A percentile compares a stretch with the other conserved stretches of the same genome.
Evolutionary conservation across 2,797 vertebrate genomes (phyloP).

Genomic region (Enteromius unitaeniatus): DNA sequence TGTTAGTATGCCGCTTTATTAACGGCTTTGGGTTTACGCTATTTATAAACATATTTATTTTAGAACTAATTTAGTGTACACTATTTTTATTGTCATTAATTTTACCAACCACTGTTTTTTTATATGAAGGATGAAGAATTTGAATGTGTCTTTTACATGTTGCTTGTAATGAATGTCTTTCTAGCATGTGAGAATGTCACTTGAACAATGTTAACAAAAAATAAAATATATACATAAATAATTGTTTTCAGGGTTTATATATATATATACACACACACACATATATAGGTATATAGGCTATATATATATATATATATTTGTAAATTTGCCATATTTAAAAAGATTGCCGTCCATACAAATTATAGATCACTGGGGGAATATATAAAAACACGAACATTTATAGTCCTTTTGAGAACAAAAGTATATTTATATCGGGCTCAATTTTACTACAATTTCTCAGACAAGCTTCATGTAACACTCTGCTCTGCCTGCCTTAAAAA

Average conservation of each 20-base stretch:
- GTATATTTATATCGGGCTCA: background rate
- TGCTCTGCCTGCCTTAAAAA: background rate
- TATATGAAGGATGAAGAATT: background rate
- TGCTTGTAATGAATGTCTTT: slow-evolving; percentile 7
- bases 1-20: background rate
- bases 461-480: background rate
- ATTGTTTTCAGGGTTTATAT: too few species aligned
- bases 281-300: too few species aligned
- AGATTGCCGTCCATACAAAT: background rate
- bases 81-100: background rate
- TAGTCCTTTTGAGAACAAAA: background rate
- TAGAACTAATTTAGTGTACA: background rate
- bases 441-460: background rate
- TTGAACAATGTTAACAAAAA: background rate
- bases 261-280: too few species aligned
- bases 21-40: background rate
- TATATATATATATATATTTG: too few species aligned
- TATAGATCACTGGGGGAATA: too few species aligned
- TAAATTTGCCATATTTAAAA: background rate
- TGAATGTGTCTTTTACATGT: background rate
- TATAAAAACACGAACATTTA: background rate
- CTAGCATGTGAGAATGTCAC: background rate
- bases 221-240: too few species aligned
- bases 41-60: background rate
- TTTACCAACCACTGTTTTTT: background rate